phyloP scores from a whole-genome alignment of 2,113 vertebrate species.

The Glareola pratincola region DNA sequence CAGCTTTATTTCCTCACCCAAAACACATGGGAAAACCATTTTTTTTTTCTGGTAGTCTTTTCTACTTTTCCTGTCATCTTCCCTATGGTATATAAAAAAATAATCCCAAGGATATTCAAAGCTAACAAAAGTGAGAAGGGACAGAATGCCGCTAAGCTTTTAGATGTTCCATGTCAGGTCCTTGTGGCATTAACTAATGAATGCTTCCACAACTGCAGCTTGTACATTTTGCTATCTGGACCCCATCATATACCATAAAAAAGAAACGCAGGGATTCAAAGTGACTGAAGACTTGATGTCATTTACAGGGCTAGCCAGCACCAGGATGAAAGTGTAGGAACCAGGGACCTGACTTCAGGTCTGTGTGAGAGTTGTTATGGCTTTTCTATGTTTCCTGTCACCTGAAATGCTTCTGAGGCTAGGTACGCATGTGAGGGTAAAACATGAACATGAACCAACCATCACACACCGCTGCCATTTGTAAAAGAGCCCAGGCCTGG shows the following conservation, averaged over 20 bases:
- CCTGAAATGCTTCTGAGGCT: not conserved
- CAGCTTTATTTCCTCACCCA: constrained; percentile 10
- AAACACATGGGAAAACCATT: not conserved
- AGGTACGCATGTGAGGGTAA: not conserved
- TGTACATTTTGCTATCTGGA: not conserved
- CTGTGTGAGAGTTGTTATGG: not conserved
- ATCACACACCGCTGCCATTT: not conserved
- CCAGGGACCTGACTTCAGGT: not conserved
- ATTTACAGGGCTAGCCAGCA: not conserved
- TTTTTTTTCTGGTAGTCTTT: not conserved
- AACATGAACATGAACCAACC: not conserved
- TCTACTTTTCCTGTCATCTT: constrained; percentile 2
- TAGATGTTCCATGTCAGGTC: not conserved
- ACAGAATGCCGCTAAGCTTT: not conserved
- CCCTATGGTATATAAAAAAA: not conserved
- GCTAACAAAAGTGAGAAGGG: not conserved
- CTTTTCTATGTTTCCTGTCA: not conserved
- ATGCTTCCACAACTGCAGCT: not conserved
- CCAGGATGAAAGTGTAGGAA: not conserved
- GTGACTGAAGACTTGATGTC: not conserved
- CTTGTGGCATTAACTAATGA: not conserved
- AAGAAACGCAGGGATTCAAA: not conserved
- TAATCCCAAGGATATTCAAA: not conserved
- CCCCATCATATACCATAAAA: not conserved
- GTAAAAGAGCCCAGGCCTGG: not conserved